phyloP scores from a whole-genome alignment of 2,888 invertebrate genomes.

The Platycheirus albimanus region DNA sequence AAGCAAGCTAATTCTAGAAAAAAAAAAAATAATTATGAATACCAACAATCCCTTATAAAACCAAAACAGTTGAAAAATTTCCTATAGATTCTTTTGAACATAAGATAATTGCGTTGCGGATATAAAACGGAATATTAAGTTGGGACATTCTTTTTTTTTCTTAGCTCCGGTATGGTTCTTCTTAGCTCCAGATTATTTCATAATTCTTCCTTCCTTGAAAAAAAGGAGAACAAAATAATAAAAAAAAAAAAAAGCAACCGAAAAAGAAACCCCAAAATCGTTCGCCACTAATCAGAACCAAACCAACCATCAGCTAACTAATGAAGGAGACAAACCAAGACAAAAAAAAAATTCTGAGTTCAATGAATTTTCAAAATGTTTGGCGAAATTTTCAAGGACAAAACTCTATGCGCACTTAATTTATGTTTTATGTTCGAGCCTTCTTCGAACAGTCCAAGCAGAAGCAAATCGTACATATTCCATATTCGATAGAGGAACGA shows the following conservation, averaged over 20 bases:
- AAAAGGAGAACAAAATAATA: background rate
- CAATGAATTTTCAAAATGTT: slow-evolving; percentile 68
- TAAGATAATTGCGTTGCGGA: background rate
- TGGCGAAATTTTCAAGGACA: slow-evolving; percentile 70
- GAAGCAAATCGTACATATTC: background rate
- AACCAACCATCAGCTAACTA: slow-evolving; percentile 20
- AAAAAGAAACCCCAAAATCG: background rate
- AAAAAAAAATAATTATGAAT: no score
- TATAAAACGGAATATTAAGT: background rate
- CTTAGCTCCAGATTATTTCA: background rate
- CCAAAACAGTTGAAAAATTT: background rate
- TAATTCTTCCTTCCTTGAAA: background rate
- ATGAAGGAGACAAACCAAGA: slow-evolving; percentile 22
- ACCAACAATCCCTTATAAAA: background rate
- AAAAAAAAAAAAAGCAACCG: no score
- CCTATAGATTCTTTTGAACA: background rate
- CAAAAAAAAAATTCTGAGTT: slow-evolving; percentile 50
- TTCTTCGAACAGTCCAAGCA: slow-evolving; percentile 21
- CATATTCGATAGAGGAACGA: background rate
- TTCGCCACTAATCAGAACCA: slow-evolving; percentile 7
- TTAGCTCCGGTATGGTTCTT: background rate
- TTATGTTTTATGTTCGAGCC: slow-evolving; percentile 31
- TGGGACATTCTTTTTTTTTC: background rate
- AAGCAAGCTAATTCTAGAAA: no score
- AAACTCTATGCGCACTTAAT: slow-evolving; percentile 60